These are phyloP conservation scores for Chamaedrilus cognettii DNA, from an alignment of 2,888 invertebrate genomes.

Conservation along the genomic window DNA sequence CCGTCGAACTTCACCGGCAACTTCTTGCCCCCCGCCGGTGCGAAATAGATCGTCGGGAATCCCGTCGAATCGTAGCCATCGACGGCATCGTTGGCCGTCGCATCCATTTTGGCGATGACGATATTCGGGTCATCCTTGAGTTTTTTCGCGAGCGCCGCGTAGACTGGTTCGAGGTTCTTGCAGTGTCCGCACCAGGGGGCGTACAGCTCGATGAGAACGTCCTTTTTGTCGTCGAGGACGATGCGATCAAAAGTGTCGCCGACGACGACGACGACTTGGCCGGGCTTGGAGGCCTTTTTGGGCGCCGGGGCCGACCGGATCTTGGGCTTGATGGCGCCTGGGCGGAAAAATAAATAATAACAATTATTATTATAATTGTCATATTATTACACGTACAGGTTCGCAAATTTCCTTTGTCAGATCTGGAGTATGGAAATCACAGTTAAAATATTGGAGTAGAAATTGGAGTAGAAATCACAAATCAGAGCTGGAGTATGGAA, in stretches of 20 bases:
- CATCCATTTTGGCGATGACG: conserved; percentile 93
- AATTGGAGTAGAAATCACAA: too few species aligned
- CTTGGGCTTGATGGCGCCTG: conserved; percentile 63
- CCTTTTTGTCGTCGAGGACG: conserved; percentile 86
- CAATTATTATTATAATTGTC: too few species aligned
- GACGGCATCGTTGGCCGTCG: conserved; percentile 98
- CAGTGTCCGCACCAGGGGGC: conserved; percentile 98
- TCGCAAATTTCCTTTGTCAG: too few species aligned
- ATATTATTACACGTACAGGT: too few species aligned
- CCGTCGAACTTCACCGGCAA: conserved; percentile 58
- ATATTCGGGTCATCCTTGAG: conserved; percentile 31
- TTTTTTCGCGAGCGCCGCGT: conserved; percentile 81
- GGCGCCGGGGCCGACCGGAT: background rate
- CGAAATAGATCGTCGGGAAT: conserved; percentile 64
- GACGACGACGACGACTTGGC: conserved; percentile 68
- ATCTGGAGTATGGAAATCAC: too few species aligned
- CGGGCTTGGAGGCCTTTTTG: background rate
- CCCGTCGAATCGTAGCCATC: conserved; percentile 51
- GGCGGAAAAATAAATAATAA: too few species aligned
- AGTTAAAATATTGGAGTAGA: too few species aligned
- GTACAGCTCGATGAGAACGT: conserved; percentile 97
- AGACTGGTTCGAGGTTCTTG: conserved; percentile 91
- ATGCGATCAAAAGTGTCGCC: conserved; percentile 96
- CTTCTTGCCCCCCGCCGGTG: conserved; percentile 55
- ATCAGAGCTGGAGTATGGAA: too few species aligned